Evolutionary conservation across 2,113 vertebrate genomes (phyloP), one percentile per base, ranked within the genome.

Genomic region (Glaucomys volans): DNA sequence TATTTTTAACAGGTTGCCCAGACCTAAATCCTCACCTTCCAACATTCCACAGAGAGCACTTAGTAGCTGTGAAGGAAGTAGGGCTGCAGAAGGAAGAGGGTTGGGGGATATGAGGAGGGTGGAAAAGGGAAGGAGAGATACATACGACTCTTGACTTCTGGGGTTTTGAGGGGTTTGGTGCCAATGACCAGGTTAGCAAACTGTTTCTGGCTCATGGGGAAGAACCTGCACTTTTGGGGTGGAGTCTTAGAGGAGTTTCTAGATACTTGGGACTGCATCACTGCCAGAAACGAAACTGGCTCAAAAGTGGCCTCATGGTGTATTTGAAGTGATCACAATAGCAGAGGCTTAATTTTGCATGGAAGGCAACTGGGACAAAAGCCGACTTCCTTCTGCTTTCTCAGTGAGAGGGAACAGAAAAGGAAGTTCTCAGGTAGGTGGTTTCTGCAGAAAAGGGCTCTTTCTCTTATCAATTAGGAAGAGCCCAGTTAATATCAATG

Each of bases 1-100:
- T 97, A 79, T 95, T 97, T 97, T 95, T 50, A 98, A 96, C 95
- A 97, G 97, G 97, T 97, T 95, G 94, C 95, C 98, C 97, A 95
- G 98, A 97, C 98, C 94, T 87, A 98, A 97, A 96, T 97, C 95
- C 80, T 95, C 50, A 96, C 96, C 96, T 98, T 93, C 10, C 93
- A 87, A 96, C 90, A 96, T 97, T 96, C 96, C 95, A 87, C 89
- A 89, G 54, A 95, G 84, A 94, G 86, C 44, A 57, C 12, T 90
- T 66, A 80, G 95, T 76, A 94, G 97, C 97, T 96, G 72, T 8
- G 85, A 94, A 84, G 67, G 14, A 96, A 98, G 92, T 64, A 54
- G 40, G 74, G 94, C 20, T 72, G 44, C 87, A 82, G 32, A 50
- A 40, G 66, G 11, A 75, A 81, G 37, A 74, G 50, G 10, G 17